These are phyloP conservation scores for Dicycla oo DNA, from an alignment of 2,888 invertebrate genomes.

Conservation along the genomic window DNA sequence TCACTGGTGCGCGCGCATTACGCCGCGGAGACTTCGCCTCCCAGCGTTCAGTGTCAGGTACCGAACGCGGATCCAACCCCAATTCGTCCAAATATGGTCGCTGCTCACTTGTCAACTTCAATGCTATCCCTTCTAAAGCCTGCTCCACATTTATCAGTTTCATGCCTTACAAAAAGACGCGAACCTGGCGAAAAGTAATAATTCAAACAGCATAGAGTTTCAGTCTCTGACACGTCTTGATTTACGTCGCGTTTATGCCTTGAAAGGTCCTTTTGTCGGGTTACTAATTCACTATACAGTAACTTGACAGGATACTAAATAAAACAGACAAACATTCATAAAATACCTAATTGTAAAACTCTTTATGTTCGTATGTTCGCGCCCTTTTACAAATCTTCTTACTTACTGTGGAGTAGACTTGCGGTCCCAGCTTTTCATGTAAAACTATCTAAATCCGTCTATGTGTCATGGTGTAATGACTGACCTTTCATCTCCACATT, in stretches of 20 bases:
- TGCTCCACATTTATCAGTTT: slow-evolving; percentile 31
- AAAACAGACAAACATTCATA: not conserved
- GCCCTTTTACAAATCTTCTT: slow-evolving; percentile 6
- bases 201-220: not conserved
- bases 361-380: not conserved
- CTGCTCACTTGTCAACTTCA: slow-evolving; percentile 63
- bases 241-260: not conserved
- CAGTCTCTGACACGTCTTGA: not conserved
- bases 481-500: slow-evolving; percentile 41
- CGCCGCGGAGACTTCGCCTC: slow-evolving; percentile 93
- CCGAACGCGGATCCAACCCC: slow-evolving; percentile 66
- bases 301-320: not conserved
- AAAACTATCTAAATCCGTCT: slow-evolving; percentile 35
- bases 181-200: not conserved
- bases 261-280: not conserved
- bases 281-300: not conserved
- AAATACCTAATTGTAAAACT: not conserved
- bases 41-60: slow-evolving; percentile 93
- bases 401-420: slow-evolving; percentile 43
- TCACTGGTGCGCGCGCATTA: slow-evolving; percentile 92
- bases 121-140: slow-evolving; percentile 41
- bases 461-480: slow-evolving; percentile 32
- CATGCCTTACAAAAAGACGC: not conserved
- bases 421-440: slow-evolving; percentile 47
- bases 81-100: slow-evolving; percentile 55